Evolutionary conservation across 2,888 invertebrate species (phyloP).

Genomic region (Spisula subtruncata): DNA sequence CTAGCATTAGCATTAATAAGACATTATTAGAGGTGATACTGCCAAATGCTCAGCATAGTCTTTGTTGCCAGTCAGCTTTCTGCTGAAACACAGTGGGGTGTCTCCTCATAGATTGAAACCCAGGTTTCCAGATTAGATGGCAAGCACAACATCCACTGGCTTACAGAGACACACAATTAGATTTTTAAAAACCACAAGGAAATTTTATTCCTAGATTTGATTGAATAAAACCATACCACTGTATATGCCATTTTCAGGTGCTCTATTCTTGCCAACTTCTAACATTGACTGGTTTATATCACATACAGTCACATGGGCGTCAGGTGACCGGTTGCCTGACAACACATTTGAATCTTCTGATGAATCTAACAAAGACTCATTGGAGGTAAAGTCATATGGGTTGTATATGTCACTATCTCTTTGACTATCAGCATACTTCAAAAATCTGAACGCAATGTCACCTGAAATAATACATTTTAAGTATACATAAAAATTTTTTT

Average conservation of each 20-base stretch:
- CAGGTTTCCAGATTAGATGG: no score
- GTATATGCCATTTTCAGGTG: slow-evolving; percentile 89
- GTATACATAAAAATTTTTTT: neutral
- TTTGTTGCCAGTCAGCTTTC: no score
- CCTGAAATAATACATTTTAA: slow-evolving; percentile 89
- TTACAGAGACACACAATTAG: no score
- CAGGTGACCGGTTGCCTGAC: slow-evolving; percentile 50
- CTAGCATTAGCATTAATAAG: no score
- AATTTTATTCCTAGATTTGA: no score
- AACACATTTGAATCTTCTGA: slow-evolving; percentile 57
- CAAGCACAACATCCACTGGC: no score
- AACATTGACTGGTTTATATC: slow-evolving; percentile 98
- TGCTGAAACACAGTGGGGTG: no score
- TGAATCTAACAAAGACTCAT: slow-evolving; percentile 23
- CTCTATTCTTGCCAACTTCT: slow-evolving; percentile 94
- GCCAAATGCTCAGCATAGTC: no score
- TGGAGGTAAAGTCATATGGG: slow-evolving; percentile 53
- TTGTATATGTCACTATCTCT: slow-evolving; percentile 26
- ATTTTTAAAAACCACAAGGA: neutral
- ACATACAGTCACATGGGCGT: slow-evolving; percentile 89
- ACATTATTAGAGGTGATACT: no score
- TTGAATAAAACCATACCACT: slow-evolving; percentile 21
- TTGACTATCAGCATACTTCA: slow-evolving; percentile 84
- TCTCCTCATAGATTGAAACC: no score
- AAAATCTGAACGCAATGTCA: slow-evolving; percentile 97